Evolutionary conservation across 2,113 vertebrate species (phyloP).

Genomic region (Ranitomeya imitator): DNA sequence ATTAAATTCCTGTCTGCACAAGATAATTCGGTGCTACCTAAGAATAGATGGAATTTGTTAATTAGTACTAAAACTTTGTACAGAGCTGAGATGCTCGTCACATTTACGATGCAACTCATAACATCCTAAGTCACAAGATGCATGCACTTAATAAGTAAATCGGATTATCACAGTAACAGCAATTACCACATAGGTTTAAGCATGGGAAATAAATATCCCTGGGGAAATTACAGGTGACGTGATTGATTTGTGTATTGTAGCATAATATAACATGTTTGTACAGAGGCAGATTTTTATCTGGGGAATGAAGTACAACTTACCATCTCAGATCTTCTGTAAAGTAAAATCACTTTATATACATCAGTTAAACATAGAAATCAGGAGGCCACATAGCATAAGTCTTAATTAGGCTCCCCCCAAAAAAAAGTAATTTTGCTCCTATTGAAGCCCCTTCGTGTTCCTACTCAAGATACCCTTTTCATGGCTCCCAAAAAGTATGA

Average conservation of each 20-base stretch:
- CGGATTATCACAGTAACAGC: not conserved
- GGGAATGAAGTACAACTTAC: not conserved
- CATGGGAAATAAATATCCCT: not conserved
- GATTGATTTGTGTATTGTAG: conserved; percentile 16
- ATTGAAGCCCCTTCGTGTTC: too few species aligned
- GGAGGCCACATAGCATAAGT: too few species aligned
- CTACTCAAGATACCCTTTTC: too few species aligned
- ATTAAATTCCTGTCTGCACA: conserved; percentile 9
- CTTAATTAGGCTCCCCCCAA: too few species aligned
- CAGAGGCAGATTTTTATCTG: conserved; percentile 4
- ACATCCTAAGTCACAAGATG: not conserved
- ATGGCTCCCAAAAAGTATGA: too few species aligned
- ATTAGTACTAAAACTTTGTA: not conserved
- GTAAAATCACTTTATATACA: not conserved
- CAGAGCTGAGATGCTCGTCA: not conserved
- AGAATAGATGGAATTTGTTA: conserved; percentile 2
- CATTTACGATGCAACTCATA: not conserved
- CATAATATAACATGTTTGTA: conserved; percentile 33
- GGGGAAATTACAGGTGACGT: conserved; percentile 26
- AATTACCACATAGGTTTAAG: not conserved
- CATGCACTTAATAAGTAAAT: conserved; percentile 1
- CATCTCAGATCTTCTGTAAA: not conserved
- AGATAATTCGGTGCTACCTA: not conserved
- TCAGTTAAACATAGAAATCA: too few species aligned
- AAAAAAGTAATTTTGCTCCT: too few species aligned